Evolutionary conservation across 2,113 vertebrate genomes (phyloP).

Genomic region (Castor canadensis): DNA sequence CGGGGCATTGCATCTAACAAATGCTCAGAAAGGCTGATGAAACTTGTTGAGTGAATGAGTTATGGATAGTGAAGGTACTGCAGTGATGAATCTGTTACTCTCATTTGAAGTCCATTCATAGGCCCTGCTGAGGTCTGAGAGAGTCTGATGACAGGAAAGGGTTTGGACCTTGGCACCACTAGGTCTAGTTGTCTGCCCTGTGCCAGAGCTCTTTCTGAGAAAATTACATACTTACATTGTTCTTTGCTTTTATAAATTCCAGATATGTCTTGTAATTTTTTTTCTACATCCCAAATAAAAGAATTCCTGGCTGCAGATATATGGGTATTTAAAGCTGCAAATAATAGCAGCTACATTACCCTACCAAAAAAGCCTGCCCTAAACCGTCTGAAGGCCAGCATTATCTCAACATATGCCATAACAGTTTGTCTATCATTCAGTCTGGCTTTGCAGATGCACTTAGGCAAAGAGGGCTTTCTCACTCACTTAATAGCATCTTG

Average conservation of each 20-base stretch:
- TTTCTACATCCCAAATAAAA: not conserved
- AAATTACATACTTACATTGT: not conserved
- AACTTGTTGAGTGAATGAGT: not conserved
- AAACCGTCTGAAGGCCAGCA: not conserved
- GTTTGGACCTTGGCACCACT: not conserved
- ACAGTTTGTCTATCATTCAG: not conserved
- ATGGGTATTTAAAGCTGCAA: constrained; percentile 13
- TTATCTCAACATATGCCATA: not conserved
- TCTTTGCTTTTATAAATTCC: not conserved
- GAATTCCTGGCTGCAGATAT: not conserved
- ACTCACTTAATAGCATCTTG: not conserved
- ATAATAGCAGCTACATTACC: constrained; percentile 41
- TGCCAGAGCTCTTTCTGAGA: constrained; percentile 20
- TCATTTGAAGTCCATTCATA: not conserved
- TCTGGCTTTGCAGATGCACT: not conserved
- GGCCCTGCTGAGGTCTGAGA: not conserved
- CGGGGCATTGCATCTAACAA: not conserved
- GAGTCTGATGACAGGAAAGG: not conserved
- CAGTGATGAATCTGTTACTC: not conserved
- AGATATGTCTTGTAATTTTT: not conserved
- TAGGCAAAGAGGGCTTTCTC: not conserved
- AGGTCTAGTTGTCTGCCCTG: not conserved
- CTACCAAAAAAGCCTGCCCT: not conserved
- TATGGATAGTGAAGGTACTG: not conserved
- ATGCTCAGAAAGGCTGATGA: not conserved